Percentiles rank a stretch among this genome's conserved stretches.
These are phyloP conservation scores for Manis crassicaudata DNA, from an alignment of 2,797 vertebrate species.

Conservation along the genomic window DNA sequence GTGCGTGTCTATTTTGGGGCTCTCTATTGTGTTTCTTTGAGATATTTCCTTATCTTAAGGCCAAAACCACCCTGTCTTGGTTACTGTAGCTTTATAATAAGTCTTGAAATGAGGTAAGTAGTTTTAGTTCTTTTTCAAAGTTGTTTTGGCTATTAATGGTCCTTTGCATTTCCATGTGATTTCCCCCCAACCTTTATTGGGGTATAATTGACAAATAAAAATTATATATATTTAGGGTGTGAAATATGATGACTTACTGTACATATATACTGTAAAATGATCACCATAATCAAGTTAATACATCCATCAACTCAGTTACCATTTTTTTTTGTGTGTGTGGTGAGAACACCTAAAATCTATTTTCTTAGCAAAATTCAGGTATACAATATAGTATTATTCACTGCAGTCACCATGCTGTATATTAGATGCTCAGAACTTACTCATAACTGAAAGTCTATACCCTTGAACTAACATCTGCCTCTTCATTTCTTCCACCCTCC, in stretches of 20 bases:
- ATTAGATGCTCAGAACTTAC: not conserved
- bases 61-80: not conserved
- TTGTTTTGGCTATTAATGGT: slow-evolving; percentile 32
- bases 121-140: slow-evolving; percentile 7
- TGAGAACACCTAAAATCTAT: not conserved
- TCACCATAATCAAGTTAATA: not conserved
- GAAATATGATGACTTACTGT: not conserved
- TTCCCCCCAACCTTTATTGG: not conserved
- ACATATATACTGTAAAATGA: not conserved
- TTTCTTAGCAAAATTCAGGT: not conserved
- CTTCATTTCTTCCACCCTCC: not conserved
- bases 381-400: not conserved
- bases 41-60: not conserved
- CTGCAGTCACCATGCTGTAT: not conserved
- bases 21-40: not conserved
- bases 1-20: not conserved
- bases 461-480: not conserved
- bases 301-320: not conserved
- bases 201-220: not conserved
- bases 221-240: not conserved
- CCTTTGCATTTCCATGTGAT: not conserved
- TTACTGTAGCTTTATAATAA: slow-evolving; percentile 13
- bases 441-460: not conserved
- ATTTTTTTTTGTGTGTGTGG: no score
- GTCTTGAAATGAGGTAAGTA: not conserved